phyloP scores from a whole-genome alignment of 1,140 invertebrate species.

The Venturia canescens region DNA sequence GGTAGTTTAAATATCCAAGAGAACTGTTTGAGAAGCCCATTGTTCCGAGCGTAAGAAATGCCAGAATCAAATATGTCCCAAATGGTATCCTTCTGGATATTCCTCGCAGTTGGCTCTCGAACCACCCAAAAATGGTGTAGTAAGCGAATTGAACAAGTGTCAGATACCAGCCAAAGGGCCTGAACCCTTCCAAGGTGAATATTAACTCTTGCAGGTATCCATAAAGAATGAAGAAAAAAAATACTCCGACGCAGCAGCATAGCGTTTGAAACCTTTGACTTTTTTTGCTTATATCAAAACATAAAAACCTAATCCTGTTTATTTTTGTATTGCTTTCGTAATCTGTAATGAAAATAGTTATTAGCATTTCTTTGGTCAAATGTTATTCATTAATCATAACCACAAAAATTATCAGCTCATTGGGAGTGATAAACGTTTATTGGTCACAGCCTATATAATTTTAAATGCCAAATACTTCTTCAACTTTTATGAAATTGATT shows the following conservation, averaged over 20 bases:
- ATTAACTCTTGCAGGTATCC: constrained; percentile 96
- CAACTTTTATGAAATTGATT: no score
- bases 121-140: constrained; percentile 88
- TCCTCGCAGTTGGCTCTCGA: constrained; percentile 84
- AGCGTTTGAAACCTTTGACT: constrained; percentile 85
- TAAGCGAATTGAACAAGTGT: constrained; percentile 94
- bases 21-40: constrained; percentile 98
- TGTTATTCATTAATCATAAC: no score
- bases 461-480: no score
- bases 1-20: constrained; percentile 97
- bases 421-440: no score
- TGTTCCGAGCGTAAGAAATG: constrained; percentile 92
- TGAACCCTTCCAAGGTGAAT: constrained; percentile 92
- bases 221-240: constrained; percentile 93
- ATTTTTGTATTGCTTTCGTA: not conserved
- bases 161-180: constrained; percentile 94
- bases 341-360: not conserved
- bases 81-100: constrained; percentile 87
- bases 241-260: constrained; percentile 87
- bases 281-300: constrained; percentile 84
- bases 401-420: no score
- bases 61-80: constrained; percentile 87
- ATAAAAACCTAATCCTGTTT: constrained; percentile 80
- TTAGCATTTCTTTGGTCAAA: no score
- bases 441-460: no score